Evolutionary conservation across 2,888 invertebrate genomes (phyloP).

Genomic region (Plagodis dolabraria): DNA sequence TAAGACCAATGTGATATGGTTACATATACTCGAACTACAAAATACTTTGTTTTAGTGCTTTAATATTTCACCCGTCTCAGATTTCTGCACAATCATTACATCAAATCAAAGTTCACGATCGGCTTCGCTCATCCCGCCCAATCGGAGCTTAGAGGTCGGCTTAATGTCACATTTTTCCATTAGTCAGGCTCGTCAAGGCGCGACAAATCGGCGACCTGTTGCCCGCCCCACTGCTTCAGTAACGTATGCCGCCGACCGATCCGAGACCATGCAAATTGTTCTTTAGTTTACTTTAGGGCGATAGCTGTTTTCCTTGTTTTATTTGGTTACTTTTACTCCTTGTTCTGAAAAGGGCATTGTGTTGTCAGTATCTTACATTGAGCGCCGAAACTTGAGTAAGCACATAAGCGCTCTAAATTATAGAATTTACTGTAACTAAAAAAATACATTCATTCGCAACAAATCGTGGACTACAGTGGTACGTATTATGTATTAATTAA

Average conservation of each 20-base stretch:
- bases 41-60: neutral
- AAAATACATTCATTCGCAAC: no score
- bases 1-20: no score
- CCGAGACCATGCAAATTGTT: conserved; percentile 64
- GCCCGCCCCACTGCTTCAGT: conserved; percentile 54
- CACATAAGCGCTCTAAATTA: no score
- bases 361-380: no score
- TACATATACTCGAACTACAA: no score
- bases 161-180: conserved; percentile 77
- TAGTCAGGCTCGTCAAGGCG: conserved; percentile 59
- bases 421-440: no score
- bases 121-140: conserved; percentile 58
- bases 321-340: conserved; percentile 34
- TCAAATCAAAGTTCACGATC: conserved; percentile 26
- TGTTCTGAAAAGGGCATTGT: conserved; percentile 20
- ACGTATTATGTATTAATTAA: no score
- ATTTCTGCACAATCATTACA: conserved; percentile 14
- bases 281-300: conserved; percentile 60
- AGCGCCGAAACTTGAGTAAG: no score
- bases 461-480: no score
- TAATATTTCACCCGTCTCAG: neutral
- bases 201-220: conserved; percentile 80
- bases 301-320: conserved; percentile 34
- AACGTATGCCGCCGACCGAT: conserved; percentile 54
- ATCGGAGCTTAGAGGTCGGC: conserved; percentile 61